Percentiles rank a stretch among this genome's conserved stretches.
Evolutionary conservation across 2,888 invertebrate species (phyloP).

Genomic region (Dione juno): DNA sequence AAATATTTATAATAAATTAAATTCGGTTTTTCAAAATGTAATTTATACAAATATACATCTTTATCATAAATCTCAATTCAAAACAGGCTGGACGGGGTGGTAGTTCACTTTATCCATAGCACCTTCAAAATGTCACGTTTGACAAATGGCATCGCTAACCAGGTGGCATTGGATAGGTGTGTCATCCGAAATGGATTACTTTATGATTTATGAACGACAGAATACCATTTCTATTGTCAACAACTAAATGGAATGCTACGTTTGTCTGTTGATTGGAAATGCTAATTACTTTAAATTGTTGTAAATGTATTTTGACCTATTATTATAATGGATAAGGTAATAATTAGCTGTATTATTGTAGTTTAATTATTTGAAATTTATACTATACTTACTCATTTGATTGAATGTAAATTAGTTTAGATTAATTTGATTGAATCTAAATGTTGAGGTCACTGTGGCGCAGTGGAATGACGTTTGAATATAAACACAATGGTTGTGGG

Average conservation of each 20-base stretch:
- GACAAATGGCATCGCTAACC: slow-evolving; percentile 48
- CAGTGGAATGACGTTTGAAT: too few species aligned
- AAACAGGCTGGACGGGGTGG: slow-evolving; percentile 23
- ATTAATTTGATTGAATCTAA: too few species aligned
- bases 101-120: slow-evolving; percentile 36
- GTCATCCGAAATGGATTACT: slow-evolving; percentile 48
- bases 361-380: neutral
- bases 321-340: neutral
- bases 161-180: slow-evolving; percentile 43
- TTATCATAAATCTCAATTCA: slow-evolving; percentile 20
- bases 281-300: slow-evolving; percentile 4
- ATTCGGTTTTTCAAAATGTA: neutral
- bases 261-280: slow-evolving; percentile 29
- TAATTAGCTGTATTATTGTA: neutral
- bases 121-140: slow-evolving; percentile 44
- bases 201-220: slow-evolving; percentile 48
- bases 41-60: slow-evolving; percentile 1
- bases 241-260: slow-evolving; percentile 27
- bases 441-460: too few species aligned
- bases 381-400: neutral
- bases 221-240: slow-evolving; percentile 31
- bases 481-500: too few species aligned
- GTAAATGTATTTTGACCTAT: neutral
- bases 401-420: neutral
- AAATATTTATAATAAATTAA: too few species aligned